Percentiles rank a stretch among this genome's conserved stretches.
These are phyloP conservation scores for Lepidostoma basale DNA, from an alignment of 1,140 invertebrate species.

Conservation along the genomic window DNA sequence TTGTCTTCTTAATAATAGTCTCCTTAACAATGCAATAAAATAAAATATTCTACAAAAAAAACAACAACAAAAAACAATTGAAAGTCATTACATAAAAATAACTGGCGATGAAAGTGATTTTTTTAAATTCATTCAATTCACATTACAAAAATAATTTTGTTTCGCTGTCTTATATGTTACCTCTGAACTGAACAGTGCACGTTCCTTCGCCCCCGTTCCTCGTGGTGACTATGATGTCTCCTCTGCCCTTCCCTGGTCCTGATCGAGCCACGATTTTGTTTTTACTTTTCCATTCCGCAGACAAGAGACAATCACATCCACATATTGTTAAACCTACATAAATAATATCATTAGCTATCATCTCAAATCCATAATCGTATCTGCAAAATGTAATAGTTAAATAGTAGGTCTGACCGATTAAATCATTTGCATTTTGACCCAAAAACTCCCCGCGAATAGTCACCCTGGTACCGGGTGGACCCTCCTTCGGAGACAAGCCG, in stretches of 20 bases:
- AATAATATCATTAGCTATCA: not conserved
- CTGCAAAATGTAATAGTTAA: not conserved
- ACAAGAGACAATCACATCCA: conserved; percentile 91
- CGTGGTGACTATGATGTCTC: conserved; percentile 95
- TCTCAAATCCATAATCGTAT: not conserved
- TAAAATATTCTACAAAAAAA: no score
- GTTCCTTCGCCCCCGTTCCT: conserved; percentile 88
- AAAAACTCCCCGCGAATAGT: conserved; percentile 96
- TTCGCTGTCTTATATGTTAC: conserved; percentile 57
- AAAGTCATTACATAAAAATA: conserved; percentile 20
- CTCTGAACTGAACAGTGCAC: conserved; percentile 94
- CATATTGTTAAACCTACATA: conserved; percentile 88
- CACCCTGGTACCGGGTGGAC: conserved; percentile 93
- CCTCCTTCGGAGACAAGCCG: conserved; percentile 97
- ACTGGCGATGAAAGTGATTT: conserved; percentile 1
- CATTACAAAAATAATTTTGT: no score
- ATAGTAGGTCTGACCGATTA: conserved; percentile 73
- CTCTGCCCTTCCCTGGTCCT: conserved; percentile 90
- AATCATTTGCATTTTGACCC: conserved; percentile 81
- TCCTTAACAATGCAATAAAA: no score
- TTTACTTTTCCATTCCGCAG: conserved; percentile 96
- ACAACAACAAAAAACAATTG: no score
- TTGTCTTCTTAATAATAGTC: no score
- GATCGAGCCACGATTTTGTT: conserved; percentile 97
- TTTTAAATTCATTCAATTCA: no score